A percentile compares a stretch with the other conserved stretches of the same genome.
These are phyloP conservation scores for Podocnemis expansa DNA, from an alignment of 2,113 vertebrate species.

Conservation along the genomic window DNA sequence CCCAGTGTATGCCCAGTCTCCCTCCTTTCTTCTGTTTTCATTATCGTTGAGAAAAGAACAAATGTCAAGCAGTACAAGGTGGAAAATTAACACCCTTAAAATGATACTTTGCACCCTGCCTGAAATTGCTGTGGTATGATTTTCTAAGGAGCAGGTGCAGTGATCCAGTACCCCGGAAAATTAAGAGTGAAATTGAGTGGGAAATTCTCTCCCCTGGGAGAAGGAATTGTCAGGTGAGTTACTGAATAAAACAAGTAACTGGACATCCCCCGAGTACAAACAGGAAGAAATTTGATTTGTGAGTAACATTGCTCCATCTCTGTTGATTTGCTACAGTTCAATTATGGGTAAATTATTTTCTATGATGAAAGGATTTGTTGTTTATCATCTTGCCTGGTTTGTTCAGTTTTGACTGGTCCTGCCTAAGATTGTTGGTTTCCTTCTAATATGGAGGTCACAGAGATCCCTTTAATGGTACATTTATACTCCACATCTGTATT, in stretches of 20 bases:
- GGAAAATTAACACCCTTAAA: not conserved
- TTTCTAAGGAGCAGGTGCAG: not conserved
- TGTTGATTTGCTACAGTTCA: not conserved
- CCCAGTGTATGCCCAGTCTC: not conserved
- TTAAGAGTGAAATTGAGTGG: slow-evolving; percentile 21
- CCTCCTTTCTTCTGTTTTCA: not conserved
- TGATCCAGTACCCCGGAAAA: slow-evolving; percentile 32
- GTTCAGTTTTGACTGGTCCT: slow-evolving; percentile 8
- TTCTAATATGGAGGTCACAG: not conserved
- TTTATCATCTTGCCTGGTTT: slow-evolving; percentile 14
- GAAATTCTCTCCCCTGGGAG: not conserved
- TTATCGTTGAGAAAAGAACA: not conserved
- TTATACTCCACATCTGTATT: not conserved
- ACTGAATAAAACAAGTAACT: not conserved
- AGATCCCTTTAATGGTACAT: not conserved
- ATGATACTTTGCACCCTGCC: fast-evolving
- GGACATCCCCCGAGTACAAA: not conserved
- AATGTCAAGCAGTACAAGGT: not conserved
- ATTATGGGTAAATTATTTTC: slow-evolving; percentile 5
- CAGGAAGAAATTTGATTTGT: not conserved
- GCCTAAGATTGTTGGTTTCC: not conserved
- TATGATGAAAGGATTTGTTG: not conserved
- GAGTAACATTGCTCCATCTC: slow-evolving; percentile 3
- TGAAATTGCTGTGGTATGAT: not conserved
- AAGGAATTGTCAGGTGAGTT: not conserved